Conservation (phyloP, 2,113 vertebrate species). For the Vulpes ferrilata region DNA sequence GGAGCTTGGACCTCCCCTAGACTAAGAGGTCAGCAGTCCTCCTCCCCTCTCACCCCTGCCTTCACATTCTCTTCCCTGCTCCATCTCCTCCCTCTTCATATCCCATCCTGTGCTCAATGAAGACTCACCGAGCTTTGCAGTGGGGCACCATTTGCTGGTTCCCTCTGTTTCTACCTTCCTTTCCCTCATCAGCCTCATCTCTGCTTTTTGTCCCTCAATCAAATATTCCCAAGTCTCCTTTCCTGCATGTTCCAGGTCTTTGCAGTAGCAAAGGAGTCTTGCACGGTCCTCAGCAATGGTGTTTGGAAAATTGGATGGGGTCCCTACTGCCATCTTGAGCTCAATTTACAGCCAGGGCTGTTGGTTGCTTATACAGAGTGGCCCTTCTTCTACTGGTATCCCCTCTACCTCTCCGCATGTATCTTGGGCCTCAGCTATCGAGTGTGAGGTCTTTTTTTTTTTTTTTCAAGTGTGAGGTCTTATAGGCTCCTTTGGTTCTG, state of each 20-base stretch:
- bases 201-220: background rate
- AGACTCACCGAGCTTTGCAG: too few species aligned
- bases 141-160: background rate
- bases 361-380: background rate
- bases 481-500: background rate
- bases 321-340: background rate
- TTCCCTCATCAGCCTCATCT: background rate
- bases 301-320: background rate
- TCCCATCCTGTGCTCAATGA: background rate
- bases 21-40: background rate
- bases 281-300: background rate
- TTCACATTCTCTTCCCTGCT: background rate
- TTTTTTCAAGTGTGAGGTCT: background rate
- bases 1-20: background rate
- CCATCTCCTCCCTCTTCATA: accelerated
- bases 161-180: background rate
- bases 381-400: background rate
- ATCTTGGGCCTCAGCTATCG: background rate
- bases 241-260: background rate
- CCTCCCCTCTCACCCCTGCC: background rate
- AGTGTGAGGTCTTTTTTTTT: background rate
- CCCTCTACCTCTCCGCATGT: background rate
- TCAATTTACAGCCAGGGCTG: background rate
- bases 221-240: background rate
- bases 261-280: background rate